Evolutionary conservation across 2,797 vertebrate species (phyloP), one percentile per base, ranked within the genome.

Genomic region (Anniella stebbinsi): DNA sequence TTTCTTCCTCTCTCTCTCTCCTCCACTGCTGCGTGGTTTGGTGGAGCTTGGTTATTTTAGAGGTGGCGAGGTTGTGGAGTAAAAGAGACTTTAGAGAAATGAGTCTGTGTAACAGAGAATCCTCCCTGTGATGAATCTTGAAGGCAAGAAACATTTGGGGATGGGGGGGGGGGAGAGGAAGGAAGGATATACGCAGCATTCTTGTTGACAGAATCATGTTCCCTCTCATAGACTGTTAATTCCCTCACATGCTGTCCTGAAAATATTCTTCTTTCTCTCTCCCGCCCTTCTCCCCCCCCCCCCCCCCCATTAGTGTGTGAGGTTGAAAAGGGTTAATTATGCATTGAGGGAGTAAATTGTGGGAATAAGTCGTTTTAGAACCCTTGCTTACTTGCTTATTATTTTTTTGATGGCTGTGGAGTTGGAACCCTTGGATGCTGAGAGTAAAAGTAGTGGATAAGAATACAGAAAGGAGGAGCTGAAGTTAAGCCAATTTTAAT

Each of bases 41-140:
- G 63, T 18, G 60, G 38, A 23, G 41, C 13, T 51, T 78, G 9
- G 17, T 83, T 23, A 48, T 76, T 69, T 38, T 30, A 45, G 41
- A 30, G 9, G 21, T 33, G 23, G 91, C 81, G 87, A 76, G 70
- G 60, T 93, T 90, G 89, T 1, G 88, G 78, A 83, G 48, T 25
- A 72, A 85, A 63, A 76, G 25, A 48, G 33, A 73, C 33, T 77
- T 28, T 73, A 17, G 70, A 82, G 48, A 57, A 91, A 86, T 54
- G 57, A 88, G 57, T 67, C 70, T 0, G 11, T 23, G 4, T 51
- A 72, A 72, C 72, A n/a, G 18, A n/a, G 54, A 88, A 36, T 83
- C 77, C 57, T 80, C 54, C 15, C n/a, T 3, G 4, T 36, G 15
- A 28, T 76, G 25, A 6, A 41, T 81, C 54, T 67, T 66, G 60